Evolutionary conservation across 1,140 invertebrate genomes (phyloP).

Genomic region (Drosophila pseudoobscura): DNA sequence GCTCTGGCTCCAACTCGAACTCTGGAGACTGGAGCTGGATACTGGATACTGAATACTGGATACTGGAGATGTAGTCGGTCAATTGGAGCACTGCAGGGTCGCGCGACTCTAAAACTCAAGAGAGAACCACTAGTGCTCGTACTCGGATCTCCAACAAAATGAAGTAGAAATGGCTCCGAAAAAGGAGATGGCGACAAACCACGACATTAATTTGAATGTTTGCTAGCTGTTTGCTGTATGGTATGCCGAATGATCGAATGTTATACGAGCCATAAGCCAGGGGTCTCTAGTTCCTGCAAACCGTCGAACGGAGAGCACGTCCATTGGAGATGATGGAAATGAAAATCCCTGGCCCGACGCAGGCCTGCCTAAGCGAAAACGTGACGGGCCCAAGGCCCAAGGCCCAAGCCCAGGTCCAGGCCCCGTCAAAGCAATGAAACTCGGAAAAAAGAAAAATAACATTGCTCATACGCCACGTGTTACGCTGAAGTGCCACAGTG

Average conservation of each 20-base stretch:
- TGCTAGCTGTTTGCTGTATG: constrained; percentile 55
- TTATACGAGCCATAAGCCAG: constrained; percentile 49
- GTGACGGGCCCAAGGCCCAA: constrained; percentile 65
- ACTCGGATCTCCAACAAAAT: constrained; percentile 6
- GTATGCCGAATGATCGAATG: constrained; percentile 68
- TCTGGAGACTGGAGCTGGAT: constrained; percentile 12
- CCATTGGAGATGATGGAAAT: constrained; percentile 59
- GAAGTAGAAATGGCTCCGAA: constrained; percentile 27
- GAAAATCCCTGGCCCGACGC: constrained; percentile 56
- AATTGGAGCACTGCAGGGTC: constrained; percentile 55
- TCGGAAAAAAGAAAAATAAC: constrained; percentile 53
- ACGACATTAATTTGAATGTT: constrained; percentile 71
- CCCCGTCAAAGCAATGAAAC: constrained; percentile 39
- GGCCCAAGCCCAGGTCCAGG: constrained; percentile 47
- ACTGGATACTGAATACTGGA: constrained; percentile 6
- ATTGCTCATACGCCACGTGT: constrained; percentile 76
- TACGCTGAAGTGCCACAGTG: constrained; percentile 43
- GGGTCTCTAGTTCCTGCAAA: neutral
- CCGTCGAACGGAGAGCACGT: constrained; percentile 43
- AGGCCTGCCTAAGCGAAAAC: constrained; percentile 65
- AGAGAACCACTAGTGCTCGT: neutral
- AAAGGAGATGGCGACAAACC: constrained; percentile 52
- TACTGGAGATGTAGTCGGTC: constrained; percentile 30
- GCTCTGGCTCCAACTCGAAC: constrained; percentile 11
- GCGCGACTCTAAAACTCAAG: constrained; percentile 30